Percentiles rank a stretch among this genome's conserved stretches.
These are phyloP conservation scores for Chironomus striatipennis DNA, from an alignment of 1,140 invertebrate genomes.

Conservation along the genomic window DNA sequence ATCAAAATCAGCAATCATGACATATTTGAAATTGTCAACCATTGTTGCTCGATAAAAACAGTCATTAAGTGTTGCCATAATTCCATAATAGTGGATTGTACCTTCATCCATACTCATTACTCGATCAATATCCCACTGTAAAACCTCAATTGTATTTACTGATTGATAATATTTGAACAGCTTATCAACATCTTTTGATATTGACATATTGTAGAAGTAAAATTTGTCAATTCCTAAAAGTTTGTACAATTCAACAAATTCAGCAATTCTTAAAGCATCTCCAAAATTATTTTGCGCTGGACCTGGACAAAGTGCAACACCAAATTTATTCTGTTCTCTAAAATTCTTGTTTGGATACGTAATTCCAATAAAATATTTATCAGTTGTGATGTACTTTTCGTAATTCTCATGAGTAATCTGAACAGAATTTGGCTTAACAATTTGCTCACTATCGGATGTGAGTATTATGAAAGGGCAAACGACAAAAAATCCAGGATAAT, in stretches of 20 bases:
- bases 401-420: slow-evolving; percentile 29
- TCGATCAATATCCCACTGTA: slow-evolving; percentile 49
- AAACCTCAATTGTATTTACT: slow-evolving; percentile 42
- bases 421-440: slow-evolving; percentile 29
- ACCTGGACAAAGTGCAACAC: slow-evolving; percentile 54
- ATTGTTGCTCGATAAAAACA: slow-evolving; percentile 48
- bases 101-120: slow-evolving; percentile 38
- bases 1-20: slow-evolving; percentile 52
- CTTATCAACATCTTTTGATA: slow-evolving; percentile 42
- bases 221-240: slow-evolving; percentile 55
- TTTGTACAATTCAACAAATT: slow-evolving; percentile 58
- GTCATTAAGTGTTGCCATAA: slow-evolving; percentile 54
- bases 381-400: background rate
- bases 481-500: background rate
- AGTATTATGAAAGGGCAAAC: background rate
- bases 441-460: background rate
- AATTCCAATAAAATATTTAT: slow-evolving; percentile 16
- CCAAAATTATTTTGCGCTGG: slow-evolving; percentile 56
- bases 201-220: slow-evolving; percentile 55
- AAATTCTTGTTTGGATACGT: slow-evolving; percentile 29
- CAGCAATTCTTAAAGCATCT: slow-evolving; percentile 45
- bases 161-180: slow-evolving; percentile 45
- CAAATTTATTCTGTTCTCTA: slow-evolving; percentile 26
- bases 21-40: slow-evolving; percentile 41
- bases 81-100: slow-evolving; percentile 42